phyloP scores from a whole-genome alignment of 2,888 invertebrate species.

The Cryptocephalus moraei region DNA sequence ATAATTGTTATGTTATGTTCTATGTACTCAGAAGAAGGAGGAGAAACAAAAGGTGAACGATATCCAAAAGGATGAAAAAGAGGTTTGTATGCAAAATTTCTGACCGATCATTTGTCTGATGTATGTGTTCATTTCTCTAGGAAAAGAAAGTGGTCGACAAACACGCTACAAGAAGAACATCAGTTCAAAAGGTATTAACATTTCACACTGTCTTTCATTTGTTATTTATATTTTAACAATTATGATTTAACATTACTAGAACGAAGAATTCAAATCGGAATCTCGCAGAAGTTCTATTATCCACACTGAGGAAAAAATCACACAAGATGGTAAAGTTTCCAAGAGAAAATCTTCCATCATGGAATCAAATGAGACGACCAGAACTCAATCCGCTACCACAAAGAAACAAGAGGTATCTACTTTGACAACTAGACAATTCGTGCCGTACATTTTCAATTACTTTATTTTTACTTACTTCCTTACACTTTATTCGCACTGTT shows the following conservation, averaged over 20 bases:
- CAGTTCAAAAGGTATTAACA: slow-evolving; percentile 29
- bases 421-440: no score
- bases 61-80: slow-evolving; percentile 27
- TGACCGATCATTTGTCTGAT: slow-evolving; percentile 12
- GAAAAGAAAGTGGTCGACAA: slow-evolving; percentile 50
- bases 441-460: no score
- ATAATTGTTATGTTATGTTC: background rate
- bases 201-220: background rate
- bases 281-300: slow-evolving; percentile 34
- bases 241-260: slow-evolving; percentile 15
- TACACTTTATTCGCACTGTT: no score
- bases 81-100: slow-evolving; percentile 20
- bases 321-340: slow-evolving; percentile 32
- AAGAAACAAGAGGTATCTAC: slow-evolving; percentile 34
- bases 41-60: slow-evolving; percentile 33
- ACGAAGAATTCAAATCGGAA: slow-evolving; percentile 33
- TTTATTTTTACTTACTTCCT: no score
- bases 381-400: slow-evolving; percentile 13
- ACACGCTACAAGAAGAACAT: slow-evolving; percentile 36
- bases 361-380: slow-evolving; percentile 38
- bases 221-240: background rate
- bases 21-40: slow-evolving; percentile 22
- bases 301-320: slow-evolving; percentile 34
- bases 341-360: slow-evolving; percentile 35
- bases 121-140: slow-evolving; percentile 23